A percentile compares a stretch with the other conserved stretches of the same genome.
Conservation (phyloP, 2,113 vertebrate species). For the Siniperca chuatsi region DNA sequence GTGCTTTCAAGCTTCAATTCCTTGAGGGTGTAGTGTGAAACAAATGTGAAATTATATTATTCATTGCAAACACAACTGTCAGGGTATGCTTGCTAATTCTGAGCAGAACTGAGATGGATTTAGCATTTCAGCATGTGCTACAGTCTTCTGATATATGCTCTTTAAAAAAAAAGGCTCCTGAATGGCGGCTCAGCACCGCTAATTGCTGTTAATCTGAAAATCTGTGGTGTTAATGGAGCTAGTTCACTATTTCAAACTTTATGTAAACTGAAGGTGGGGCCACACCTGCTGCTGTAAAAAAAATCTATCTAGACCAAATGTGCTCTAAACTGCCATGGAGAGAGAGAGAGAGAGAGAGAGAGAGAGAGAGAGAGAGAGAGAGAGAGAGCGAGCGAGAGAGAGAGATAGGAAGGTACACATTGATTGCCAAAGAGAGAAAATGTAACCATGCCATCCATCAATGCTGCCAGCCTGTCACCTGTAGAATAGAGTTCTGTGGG, state of each 20-base stretch:
- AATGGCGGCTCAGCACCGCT: slow-evolving; percentile 4
- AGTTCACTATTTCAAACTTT: not conserved
- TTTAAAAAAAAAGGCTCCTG: not conserved
- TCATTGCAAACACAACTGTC: slow-evolving; percentile 66
- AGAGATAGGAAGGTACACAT: slow-evolving; percentile 29
- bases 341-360: not conserved
- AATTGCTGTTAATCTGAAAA: slow-evolving; percentile 11
- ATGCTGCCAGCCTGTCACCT: slow-evolving; percentile 66
- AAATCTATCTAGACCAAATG: slow-evolving; percentile 10
- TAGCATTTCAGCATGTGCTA: not conserved
- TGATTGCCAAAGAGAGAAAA: slow-evolving; percentile 60
- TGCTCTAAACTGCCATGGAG: not conserved
- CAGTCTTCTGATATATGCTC: not conserved
- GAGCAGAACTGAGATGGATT: slow-evolving; percentile 35
- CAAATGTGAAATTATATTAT: slow-evolving; percentile 75
- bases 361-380: not conserved
- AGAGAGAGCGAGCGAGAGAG: not conserved
- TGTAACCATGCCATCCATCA: slow-evolving; percentile 68
- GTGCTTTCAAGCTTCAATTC: slow-evolving; percentile 64
- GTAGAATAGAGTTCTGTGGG: slow-evolving; percentile 11
- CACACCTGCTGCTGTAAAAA: slow-evolving; percentile 37
- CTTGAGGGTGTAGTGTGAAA: slow-evolving; percentile 64
- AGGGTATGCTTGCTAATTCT: slow-evolving; percentile 47
- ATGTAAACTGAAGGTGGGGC: not conserved
- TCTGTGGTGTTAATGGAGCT: not conserved